These are phyloP conservation scores for Eilema depressum DNA, from an alignment of 2,888 invertebrate species.

Conservation along the genomic window DNA sequence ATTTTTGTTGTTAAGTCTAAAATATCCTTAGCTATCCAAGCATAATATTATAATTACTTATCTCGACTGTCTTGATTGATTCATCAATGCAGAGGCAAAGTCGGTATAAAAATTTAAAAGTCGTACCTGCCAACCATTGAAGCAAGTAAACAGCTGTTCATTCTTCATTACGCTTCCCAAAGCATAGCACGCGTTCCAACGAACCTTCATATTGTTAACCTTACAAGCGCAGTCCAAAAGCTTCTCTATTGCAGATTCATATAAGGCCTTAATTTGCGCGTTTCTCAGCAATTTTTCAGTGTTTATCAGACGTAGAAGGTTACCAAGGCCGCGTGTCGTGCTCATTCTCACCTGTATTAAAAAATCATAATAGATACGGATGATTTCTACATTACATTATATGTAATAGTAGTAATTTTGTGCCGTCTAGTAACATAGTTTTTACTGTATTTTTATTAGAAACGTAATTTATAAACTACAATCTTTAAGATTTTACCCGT, in stretches of 20 bases:
- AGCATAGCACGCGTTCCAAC: constrained; percentile 97
- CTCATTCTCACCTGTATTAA: constrained; percentile 88
- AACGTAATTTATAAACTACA: not conserved
- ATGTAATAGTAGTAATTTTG: constrained; percentile 1
- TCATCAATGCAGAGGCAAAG: too few species aligned
- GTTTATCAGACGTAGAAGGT: constrained; percentile 90
- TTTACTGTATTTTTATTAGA: not conserved
- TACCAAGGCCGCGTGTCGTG: constrained; percentile 93
- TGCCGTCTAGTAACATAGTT: not conserved
- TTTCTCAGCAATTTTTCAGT: constrained; percentile 79
- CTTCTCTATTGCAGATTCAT: constrained; percentile 88
- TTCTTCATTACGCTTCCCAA: constrained; percentile 93
- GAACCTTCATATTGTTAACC: constrained; percentile 93
- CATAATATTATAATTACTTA: too few species aligned
- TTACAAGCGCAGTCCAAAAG: constrained; percentile 90
- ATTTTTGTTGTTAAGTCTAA: not conserved
- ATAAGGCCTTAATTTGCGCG: constrained; percentile 82
- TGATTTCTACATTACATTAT: not conserved
- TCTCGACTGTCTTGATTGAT: too few species aligned
- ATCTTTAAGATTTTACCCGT: not conserved
- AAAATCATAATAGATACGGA: constrained; percentile 6
- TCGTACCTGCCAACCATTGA: constrained; percentile 85
- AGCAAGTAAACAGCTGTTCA: constrained; percentile 77
- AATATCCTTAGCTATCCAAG: too few species aligned
- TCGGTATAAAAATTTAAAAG: not conserved